Conservation (phyloP, 2,888 invertebrate species). For the Reticulitermes lucifugus region DNA sequence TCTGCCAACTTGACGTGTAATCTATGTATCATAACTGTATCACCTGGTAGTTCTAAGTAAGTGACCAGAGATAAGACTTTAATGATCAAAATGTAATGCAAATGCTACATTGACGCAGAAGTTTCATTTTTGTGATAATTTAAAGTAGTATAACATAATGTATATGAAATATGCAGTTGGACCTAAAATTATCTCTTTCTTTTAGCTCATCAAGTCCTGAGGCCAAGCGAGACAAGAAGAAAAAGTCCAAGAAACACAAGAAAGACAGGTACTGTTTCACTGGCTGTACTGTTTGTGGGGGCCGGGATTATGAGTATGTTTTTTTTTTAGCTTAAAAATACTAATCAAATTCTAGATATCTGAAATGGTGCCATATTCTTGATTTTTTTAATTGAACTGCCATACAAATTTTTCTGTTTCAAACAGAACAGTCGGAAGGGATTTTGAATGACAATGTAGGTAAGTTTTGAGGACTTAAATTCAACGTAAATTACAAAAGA, state of each 20-base stretch:
- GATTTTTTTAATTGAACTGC: slow-evolving; percentile 46
- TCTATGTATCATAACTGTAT: too few relatives aligned
- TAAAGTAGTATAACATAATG: too few relatives aligned
- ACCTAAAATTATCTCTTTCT: slow-evolving; percentile 15
- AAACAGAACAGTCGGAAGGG: slow-evolving; percentile 61
- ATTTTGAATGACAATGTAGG: slow-evolving; percentile 54
- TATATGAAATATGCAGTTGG: too few relatives aligned
- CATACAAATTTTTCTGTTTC: slow-evolving; percentile 62
- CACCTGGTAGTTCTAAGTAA: too few relatives aligned
- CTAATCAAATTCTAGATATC: slow-evolving; percentile 16
- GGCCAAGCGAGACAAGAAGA: slow-evolving; percentile 70
- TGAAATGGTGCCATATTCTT: slow-evolving; percentile 27
- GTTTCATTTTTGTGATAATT: too few relatives aligned
- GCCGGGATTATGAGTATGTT: slow-evolving; percentile 13
- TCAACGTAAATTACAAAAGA: slow-evolving; percentile 38
- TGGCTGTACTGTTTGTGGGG: slow-evolving; percentile 30
- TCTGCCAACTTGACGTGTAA: too few relatives aligned
- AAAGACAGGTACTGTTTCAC: slow-evolving; percentile 71
- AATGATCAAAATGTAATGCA: too few relatives aligned
- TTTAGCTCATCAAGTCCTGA: slow-evolving; percentile 58
- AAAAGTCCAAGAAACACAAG: slow-evolving; percentile 77
- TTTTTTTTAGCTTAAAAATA: slow-evolving; percentile 9
- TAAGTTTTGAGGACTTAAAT: slow-evolving; percentile 59
- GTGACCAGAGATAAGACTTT: too few relatives aligned
- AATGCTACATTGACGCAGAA: too few relatives aligned